Percentiles rank a stretch among this genome's conserved stretches.
Conservation (phyloP, 92 coral and sea anemone species). For the Epizoanthus stellaris region DNA sequence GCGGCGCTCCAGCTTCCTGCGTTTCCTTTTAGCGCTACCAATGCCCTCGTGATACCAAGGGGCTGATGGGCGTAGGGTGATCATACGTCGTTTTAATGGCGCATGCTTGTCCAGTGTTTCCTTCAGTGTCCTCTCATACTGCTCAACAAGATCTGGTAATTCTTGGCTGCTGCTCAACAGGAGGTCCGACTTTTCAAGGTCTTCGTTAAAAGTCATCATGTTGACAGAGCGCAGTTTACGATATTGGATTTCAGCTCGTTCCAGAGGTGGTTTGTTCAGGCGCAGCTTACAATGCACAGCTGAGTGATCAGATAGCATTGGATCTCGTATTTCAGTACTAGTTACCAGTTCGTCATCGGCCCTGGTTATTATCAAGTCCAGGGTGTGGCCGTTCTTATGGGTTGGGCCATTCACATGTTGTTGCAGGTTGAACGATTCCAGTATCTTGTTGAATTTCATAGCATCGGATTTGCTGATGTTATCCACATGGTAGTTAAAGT, state of each 20-base stretch:
- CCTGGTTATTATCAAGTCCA: constrained; percentile 57
- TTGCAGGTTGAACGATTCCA: neutral
- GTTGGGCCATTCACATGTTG: constrained; percentile 47
- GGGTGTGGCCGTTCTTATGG: constrained; percentile 27
- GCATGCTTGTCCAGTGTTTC: constrained; percentile 26
- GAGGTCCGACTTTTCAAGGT: constrained; percentile 19
- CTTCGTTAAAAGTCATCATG: constrained; percentile 11
- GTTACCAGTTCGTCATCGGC: constrained; percentile 52
- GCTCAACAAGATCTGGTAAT: constrained; percentile 1
- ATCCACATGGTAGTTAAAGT: constrained; percentile 12
- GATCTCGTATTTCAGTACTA: constrained; percentile 44
- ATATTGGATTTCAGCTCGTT: constrained; percentile 46
- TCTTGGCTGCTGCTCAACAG: neutral
- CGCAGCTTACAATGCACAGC: constrained; percentile 58
- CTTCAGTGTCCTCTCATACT: neutral
- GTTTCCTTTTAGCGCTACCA: neutral
- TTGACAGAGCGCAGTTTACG: constrained; percentile 39
- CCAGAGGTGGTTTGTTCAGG: constrained; percentile 54
- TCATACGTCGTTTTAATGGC: constrained; percentile 31
- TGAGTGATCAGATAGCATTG: constrained; percentile 64
- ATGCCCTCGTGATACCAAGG: constrained; percentile 16
- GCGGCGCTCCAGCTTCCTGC: constrained; percentile 27
- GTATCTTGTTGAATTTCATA: too few species aligned
- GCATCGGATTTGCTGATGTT: neutral
- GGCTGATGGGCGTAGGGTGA: constrained; percentile 32